Evolutionary conservation across 1,140 invertebrate genomes (phyloP).

Genomic region (Pachyrhynchus sulphureomaculatus): DNA sequence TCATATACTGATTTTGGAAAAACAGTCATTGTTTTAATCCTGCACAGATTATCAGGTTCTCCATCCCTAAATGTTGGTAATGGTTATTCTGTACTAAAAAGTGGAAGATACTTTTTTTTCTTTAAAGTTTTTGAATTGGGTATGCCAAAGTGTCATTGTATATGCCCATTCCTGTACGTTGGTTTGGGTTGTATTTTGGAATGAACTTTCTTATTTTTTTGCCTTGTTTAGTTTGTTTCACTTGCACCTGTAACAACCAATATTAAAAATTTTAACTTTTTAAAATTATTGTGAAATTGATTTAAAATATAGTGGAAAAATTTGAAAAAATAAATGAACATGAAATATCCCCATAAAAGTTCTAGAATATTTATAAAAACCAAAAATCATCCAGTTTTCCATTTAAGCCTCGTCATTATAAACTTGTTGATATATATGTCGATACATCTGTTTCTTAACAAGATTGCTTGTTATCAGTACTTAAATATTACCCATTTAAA

Average conservation of each 20-base stretch:
- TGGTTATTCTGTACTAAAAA: slow-evolving; percentile 20
- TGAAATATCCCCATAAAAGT: neutral
- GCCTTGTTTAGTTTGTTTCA: neutral
- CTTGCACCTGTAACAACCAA: slow-evolving; percentile 2
- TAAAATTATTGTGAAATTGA: too few relatives aligned
- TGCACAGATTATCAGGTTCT: slow-evolving; percentile 31
- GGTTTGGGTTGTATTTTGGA: slow-evolving; percentile 12
- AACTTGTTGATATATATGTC: too few relatives aligned
- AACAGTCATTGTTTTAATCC: slow-evolving; percentile 27
- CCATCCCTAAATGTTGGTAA: slow-evolving; percentile 9
- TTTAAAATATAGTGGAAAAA: neutral
- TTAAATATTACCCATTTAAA: too few relatives aligned
- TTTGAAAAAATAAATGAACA: neutral
- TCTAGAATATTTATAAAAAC: too few relatives aligned
- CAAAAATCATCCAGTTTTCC: too few relatives aligned
- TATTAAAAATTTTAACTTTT: neutral
- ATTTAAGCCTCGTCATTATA: too few relatives aligned
- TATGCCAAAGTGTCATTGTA: slow-evolving; percentile 25
- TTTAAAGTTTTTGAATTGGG: slow-evolving; percentile 36
- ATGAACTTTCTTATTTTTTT: slow-evolving; percentile 8
- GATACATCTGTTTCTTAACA: too few relatives aligned
- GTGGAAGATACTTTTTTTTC: slow-evolving; percentile 22
- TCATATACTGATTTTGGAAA: slow-evolving; percentile 31
- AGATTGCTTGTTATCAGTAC: too few relatives aligned
- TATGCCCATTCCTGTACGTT: slow-evolving; percentile 1